Evolutionary conservation across 2,113 vertebrate species (phyloP), one percentile per base, ranked within the genome.

Genomic region (Macrotus californicus): DNA sequence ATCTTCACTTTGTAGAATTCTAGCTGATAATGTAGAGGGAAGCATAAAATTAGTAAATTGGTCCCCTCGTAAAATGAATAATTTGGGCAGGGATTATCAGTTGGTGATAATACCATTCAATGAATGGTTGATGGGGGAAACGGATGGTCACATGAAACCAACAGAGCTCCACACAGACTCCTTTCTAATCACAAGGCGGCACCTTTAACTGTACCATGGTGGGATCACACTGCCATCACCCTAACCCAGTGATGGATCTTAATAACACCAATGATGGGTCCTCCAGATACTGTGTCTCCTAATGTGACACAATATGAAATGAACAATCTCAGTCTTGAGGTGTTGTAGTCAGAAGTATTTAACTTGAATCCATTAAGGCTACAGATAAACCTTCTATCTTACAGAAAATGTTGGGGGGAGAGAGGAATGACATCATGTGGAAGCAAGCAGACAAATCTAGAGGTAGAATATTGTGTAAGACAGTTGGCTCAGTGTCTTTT

Each of bases 21-120:
- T 12, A 84, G n/a, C 90, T 61, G 70, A 36, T 84, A 64, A 70
- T 16, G 43, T 36, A 66, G 36, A 77, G 43, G 31, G 34, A 85
- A 80, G 77, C 36, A 89, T 72, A 85, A 95, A 79, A 73, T 89
- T 34, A 83, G 48, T 41, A 88, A 70, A 50, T 89, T 72, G 85
- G 84, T 64, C 64, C 2, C 50, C 48, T 50, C 50, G 36, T 72
- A 72, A 93, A 85, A 85, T 54, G 39, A 82, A n/a, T 64, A 41
- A 67, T 61, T 79, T 70, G 31, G n/a, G 50, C 50, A 92, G 21
- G 80, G 64, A 88, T 88, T 83, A 70, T 48, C 50, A 52, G 50
- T 52, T 76, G 59, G 29, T 70, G 52, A 18, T 75, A 92, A 92
- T 87, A 81, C 11, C 56, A 48, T 48, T 59, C 81, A 76, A 82